Evolutionary conservation across 2,888 invertebrate species (phyloP).

Genomic region (Frankliniella fusca): DNA sequence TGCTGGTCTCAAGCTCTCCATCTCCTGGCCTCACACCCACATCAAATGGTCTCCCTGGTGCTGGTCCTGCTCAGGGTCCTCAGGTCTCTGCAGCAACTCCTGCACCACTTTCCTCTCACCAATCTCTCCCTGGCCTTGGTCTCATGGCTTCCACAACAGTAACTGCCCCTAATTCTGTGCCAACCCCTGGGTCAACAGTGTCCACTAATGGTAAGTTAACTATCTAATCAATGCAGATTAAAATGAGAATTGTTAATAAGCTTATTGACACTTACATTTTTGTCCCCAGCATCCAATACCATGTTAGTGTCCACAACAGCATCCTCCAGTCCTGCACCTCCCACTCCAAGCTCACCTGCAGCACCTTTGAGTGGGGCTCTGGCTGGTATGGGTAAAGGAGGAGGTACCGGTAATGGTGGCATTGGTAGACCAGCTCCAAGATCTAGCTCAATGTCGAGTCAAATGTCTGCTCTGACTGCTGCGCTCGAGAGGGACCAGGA

Average conservation of each 20-base stretch:
- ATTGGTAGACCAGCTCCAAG: slow-evolving; percentile 37
- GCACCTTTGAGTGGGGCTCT: slow-evolving; percentile 33
- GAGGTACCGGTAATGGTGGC: slow-evolving; percentile 27
- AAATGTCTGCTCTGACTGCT: slow-evolving; percentile 68
- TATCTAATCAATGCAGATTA: neutral
- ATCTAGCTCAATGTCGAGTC: slow-evolving; percentile 60
- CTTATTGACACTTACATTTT: no score
- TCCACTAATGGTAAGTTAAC: neutral
- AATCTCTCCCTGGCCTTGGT: slow-evolving; percentile 30
- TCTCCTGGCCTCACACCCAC: slow-evolving; percentile 32
- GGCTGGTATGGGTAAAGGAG: slow-evolving; percentile 49
- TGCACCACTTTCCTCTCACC: slow-evolving; percentile 20
- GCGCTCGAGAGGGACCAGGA: slow-evolving; percentile 63
- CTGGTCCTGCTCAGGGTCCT: neutral
- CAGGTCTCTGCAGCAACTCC: neutral
- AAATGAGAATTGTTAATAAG: neutral
- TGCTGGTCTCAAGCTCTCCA: slow-evolving; percentile 18
- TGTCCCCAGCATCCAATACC: neutral
- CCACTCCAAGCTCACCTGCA: neutral
- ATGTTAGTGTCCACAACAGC: neutral
- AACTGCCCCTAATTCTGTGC: slow-evolving; percentile 46
- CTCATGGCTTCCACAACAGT: neutral
- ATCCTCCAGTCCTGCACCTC: slow-evolving; percentile 21
- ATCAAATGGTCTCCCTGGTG: slow-evolving; percentile 24
- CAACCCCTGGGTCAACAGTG: slow-evolving; percentile 46